These are phyloP conservation scores for Napeogenes sylphis DNA, from an alignment of 2,888 invertebrate species.

Conservation along the genomic window DNA sequence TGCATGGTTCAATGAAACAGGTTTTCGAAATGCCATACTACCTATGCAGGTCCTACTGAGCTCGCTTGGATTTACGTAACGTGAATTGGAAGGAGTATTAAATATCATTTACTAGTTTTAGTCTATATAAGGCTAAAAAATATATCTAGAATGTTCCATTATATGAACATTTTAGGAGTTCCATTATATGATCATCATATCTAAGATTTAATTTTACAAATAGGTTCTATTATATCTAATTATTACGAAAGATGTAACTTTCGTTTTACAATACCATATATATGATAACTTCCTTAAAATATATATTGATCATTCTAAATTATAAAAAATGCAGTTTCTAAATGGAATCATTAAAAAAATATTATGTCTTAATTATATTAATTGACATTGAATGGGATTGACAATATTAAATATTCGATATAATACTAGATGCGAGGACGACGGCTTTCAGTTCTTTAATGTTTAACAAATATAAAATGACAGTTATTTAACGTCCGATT, in stretches of 20 bases:
- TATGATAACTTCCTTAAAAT: too few relatives aligned
- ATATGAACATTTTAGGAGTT: too few relatives aligned
- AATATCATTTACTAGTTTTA: slow-evolving; percentile 12
- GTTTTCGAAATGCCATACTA: slow-evolving; percentile 57
- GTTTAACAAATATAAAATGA: slow-evolving; percentile 2
- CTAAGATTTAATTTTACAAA: too few relatives aligned
- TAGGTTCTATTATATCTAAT: too few relatives aligned
- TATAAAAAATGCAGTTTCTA: background rate
- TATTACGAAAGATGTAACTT: too few relatives aligned
- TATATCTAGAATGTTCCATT: too few relatives aligned
- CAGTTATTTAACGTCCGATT: background rate
- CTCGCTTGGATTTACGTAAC: slow-evolving; percentile 44
- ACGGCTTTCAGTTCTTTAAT: slow-evolving; percentile 44
- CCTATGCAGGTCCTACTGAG: slow-evolving; percentile 36
- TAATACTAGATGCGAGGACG: slow-evolving; percentile 41
- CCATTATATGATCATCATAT: too few relatives aligned
- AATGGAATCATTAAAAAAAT: background rate
- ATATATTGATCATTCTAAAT: too few relatives aligned
- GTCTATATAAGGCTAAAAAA: background rate
- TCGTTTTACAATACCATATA: too few relatives aligned
- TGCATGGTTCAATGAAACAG: slow-evolving; percentile 43
- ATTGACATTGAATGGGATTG: slow-evolving; percentile 30
- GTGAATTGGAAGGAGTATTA: slow-evolving; percentile 38
- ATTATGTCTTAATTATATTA: slow-evolving; percentile 6
- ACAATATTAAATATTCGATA: slow-evolving; percentile 26